Evolutionary conservation across 2,888 invertebrate genomes (phyloP).

Genomic region (Petrolisthes manimaculis): DNA sequence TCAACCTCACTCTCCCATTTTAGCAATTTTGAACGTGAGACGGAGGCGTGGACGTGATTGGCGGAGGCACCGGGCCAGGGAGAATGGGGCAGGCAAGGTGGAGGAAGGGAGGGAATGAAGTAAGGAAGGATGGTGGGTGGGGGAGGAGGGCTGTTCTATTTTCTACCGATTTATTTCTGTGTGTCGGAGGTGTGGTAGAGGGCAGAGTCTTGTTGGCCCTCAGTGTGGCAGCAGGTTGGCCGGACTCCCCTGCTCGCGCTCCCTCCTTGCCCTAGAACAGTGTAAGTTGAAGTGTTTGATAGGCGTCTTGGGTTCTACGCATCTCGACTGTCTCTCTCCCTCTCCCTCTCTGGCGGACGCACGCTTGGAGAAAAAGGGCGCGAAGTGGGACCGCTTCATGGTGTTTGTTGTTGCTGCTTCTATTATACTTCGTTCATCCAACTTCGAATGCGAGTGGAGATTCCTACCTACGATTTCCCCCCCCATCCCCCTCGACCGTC

Average conservation of each 20-base stretch:
- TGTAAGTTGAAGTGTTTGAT: background rate
- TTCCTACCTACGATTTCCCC: too few relatives aligned
- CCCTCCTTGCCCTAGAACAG: constrained; percentile 4
- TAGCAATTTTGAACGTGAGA: constrained; percentile 4
- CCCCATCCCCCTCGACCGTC: too few relatives aligned
- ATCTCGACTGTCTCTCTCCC: too few relatives aligned
- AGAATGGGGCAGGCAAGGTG: background rate
- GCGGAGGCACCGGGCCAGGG: constrained; percentile 4
- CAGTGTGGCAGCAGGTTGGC: constrained; percentile 14
- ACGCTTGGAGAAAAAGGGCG: too few relatives aligned
- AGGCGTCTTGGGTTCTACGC: too few relatives aligned
- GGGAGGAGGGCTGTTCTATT: background rate
- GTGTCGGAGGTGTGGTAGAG: constrained; percentile 3
- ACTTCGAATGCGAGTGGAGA: too few relatives aligned
- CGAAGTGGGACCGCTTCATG: too few relatives aligned
- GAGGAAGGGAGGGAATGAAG: background rate
- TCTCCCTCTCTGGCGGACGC: too few relatives aligned
- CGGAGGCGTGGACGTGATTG: background rate
- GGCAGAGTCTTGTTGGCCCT: background rate
- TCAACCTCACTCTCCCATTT: background rate
- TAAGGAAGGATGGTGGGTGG: background rate
- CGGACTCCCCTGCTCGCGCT: constrained; percentile 14
- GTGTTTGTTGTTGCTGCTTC: too few relatives aligned
- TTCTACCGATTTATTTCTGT: constrained; percentile 7
- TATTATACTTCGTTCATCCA: too few relatives aligned